Evolutionary conservation across 2,797 vertebrate species (phyloP), one percentile per base, ranked within the genome.

Genomic region (Chaetodon trifasciatus): DNA sequence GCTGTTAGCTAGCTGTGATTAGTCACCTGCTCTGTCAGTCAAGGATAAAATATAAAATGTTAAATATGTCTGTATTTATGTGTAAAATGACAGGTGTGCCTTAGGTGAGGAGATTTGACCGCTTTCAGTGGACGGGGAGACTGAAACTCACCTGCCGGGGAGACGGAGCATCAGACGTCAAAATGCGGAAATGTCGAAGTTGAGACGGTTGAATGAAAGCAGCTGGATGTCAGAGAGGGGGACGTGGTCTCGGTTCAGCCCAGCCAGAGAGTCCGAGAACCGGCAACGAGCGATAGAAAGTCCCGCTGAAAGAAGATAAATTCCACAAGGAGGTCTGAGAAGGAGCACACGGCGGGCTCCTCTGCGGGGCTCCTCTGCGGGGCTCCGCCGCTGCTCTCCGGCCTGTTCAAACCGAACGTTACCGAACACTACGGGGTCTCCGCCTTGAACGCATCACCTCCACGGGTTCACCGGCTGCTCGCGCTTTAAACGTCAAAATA

Each of bases 111-210:
- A 32, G 28, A 4, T 32, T 1, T 21, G 12, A 5, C 21, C 8
- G 50, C 10, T 6, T 11, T 35, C 0, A 9, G 2, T 1, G 13
- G 15, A 40, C 39, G 17, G 8, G 7, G 28, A 13, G 44, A 0
- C 13, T 15, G 12, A 12, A 1, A 65, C 89, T 90, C 86, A 92
- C 89, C 91, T 91, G 86, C 66, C 39, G 69, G 42, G 9, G 0
- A 1, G 9, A 16, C 79, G 56, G 24, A 78, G 80, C 86, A 81
- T 82, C 83, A 69, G 82, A 3, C 50, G 72, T 46, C 60, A 39
- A 56, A 75, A 90, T 57, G 76, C 88, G 88, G 89, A 92, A 91
- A 86, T 65, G 76, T 60, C 3, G 32, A 0, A 0, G 76, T 5
- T 0, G 42, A 2, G 40, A 0, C 2, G 76, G 0, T 32, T 40